Evolutionary conservation across 2,888 invertebrate genomes (phyloP).

Genomic region (Zonitis immaculata): DNA sequence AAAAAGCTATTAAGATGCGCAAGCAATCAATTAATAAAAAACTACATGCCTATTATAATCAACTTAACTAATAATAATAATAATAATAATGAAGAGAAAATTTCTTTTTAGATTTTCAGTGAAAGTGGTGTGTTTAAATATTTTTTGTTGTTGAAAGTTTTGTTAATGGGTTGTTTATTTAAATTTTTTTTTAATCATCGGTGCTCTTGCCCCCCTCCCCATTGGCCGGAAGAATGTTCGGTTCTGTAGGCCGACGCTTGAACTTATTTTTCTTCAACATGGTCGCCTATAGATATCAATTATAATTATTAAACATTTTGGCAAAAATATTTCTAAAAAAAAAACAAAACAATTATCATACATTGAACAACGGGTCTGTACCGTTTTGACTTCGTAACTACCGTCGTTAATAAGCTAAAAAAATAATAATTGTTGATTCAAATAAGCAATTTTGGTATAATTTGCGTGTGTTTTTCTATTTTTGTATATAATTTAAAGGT

Average conservation of each 20-base stretch:
- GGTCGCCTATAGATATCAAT: conserved; percentile 96
- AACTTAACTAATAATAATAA: conserved; percentile 13
- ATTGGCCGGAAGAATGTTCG: conserved; percentile 67
- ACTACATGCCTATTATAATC: conserved; percentile 27
- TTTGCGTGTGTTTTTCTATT: too few species aligned
- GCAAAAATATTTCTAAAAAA: conserved; percentile 4
- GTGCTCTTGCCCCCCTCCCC: conserved; percentile 62
- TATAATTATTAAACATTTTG: too few species aligned
- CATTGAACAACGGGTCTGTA: conserved; percentile 12
- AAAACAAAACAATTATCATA: conserved; percentile 22
- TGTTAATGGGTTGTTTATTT: too few species aligned
- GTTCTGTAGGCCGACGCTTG: conserved; percentile 87
- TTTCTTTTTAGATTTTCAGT: conserved; percentile 24
- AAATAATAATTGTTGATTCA: too few species aligned
- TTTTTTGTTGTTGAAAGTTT: conserved; percentile 11
- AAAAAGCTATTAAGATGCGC: conserved; percentile 20
- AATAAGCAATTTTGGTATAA: too few species aligned
- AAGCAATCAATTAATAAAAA: conserved; percentile 20
- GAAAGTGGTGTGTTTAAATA: conserved; percentile 29
- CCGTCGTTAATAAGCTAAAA: too few species aligned
- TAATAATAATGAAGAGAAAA: conserved; percentile 22
- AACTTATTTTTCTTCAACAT: conserved; percentile 99
- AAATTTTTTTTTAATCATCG: conserved; percentile 50
- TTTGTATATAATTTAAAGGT: too few species aligned
- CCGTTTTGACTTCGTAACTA: conserved; percentile 8